Conservation (phyloP, 2,888 invertebrate genomes). For the Lochmaea crataegi region DNA sequence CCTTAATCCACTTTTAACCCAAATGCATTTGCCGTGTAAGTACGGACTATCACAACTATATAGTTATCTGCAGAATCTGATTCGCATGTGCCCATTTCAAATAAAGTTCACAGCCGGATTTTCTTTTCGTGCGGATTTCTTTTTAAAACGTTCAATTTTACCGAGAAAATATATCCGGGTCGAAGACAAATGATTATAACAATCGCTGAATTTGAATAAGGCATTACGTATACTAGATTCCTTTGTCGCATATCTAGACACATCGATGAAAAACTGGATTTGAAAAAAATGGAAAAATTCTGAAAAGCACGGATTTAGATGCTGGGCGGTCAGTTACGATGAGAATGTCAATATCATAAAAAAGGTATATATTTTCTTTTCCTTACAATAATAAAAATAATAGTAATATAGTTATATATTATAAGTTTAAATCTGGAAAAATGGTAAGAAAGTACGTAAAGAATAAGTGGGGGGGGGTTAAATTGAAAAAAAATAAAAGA, state of each 20-base stretch:
- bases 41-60: conserved; percentile 43
- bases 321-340: too few species aligned
- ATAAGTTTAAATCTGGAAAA: too few species aligned
- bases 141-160: conserved; percentile 9
- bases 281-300: too few species aligned
- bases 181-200: conserved; percentile 15
- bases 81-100: conserved; percentile 40
- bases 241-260: not conserved
- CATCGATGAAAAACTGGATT: not conserved
- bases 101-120: conserved; percentile 36
- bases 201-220: conserved; percentile 12
- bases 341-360: too few species aligned
- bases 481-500: too few species aligned
- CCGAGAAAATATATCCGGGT: conserved; percentile 6
- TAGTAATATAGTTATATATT: too few species aligned
- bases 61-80: conserved; percentile 54
- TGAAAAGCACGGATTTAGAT: too few species aligned
- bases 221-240: not conserved
- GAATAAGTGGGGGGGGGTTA: too few species aligned
- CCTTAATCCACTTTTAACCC: conserved; percentile 61
- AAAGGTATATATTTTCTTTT: too few species aligned
- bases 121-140: conserved; percentile 28
- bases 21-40: conserved; percentile 63
- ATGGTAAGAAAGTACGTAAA: too few species aligned
- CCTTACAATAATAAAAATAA: too few species aligned